These are phyloP conservation scores for Myotis lucifugus DNA, from an alignment of 2,113 vertebrate genomes.

Conservation along the genomic window DNA sequence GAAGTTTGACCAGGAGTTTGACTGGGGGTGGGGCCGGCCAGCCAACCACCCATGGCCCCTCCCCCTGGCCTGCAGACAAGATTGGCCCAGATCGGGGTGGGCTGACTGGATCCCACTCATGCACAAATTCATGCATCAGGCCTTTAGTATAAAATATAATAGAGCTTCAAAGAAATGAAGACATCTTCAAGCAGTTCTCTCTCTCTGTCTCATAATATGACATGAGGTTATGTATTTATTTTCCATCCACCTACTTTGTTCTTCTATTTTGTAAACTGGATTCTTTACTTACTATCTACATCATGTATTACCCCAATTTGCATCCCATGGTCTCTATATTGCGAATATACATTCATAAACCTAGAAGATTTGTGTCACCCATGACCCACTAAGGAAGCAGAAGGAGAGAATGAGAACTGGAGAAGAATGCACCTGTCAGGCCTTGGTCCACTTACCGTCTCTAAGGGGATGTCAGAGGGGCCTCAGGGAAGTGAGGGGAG, in stretches of 20 bases:
- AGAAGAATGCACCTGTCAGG: too few relatives aligned
- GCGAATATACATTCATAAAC: neutral
- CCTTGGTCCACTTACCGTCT: too few relatives aligned
- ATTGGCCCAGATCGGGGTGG: too few relatives aligned
- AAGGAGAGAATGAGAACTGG: too few relatives aligned
- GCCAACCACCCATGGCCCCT: too few relatives aligned
- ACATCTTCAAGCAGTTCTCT: neutral
- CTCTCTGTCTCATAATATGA: neutral
- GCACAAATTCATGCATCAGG: too few relatives aligned
- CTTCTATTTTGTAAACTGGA: neutral
- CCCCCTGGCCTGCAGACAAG: accelerated
- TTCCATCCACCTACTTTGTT: neutral
- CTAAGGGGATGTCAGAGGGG: too few relatives aligned
- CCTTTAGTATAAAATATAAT: neutral
- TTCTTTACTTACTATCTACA: neutral
- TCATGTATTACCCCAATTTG: neutral
- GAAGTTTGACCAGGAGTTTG: too few relatives aligned
- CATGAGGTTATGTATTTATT: neutral
- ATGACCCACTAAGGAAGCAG: too few relatives aligned
- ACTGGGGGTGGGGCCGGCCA: too few relatives aligned
- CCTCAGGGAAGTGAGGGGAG: too few relatives aligned
- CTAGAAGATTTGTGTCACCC: neutral
- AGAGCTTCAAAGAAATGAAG: neutral
- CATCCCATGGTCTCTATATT: neutral
- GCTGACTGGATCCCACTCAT: too few relatives aligned